Percentiles rank a stretch among this genome's conserved stretches.
These are phyloP conservation scores for Eucera pruinosa DNA, from an alignment of 2,888 invertebrate genomes.

Conservation along the genomic window DNA sequence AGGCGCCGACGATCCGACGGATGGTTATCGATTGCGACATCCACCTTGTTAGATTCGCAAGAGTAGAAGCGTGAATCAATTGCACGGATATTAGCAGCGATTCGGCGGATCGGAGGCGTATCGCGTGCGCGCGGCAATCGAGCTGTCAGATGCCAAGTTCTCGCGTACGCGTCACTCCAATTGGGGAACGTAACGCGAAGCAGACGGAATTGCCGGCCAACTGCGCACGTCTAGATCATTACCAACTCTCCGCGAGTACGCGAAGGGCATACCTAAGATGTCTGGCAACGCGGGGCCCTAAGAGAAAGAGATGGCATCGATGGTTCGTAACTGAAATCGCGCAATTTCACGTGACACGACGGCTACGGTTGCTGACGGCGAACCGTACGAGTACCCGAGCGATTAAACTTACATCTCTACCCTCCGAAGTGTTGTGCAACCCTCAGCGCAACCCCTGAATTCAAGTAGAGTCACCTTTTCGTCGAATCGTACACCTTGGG, in stretches of 20 bases:
- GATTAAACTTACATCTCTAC: too few species aligned
- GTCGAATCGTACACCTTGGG: too few species aligned
- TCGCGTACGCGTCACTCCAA: slow-evolving; percentile 35
- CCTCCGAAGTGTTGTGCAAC: too few species aligned
- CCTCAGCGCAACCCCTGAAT: too few species aligned
- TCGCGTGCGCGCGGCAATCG: slow-evolving; percentile 34
- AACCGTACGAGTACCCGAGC: too few species aligned
- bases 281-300: too few species aligned
- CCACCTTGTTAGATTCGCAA: slow-evolving; percentile 13
- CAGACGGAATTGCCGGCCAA: slow-evolving; percentile 41
- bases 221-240: slow-evolving; percentile 47
- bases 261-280: neutral
- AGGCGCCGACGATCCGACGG: neutral
- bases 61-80: slow-evolving; percentile 36
- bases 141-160: slow-evolving; percentile 52
- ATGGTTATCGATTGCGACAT: slow-evolving; percentile 4
- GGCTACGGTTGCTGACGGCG: too few species aligned
- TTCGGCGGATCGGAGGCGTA: slow-evolving; percentile 11
- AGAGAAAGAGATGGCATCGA: too few species aligned
- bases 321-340: too few species aligned
- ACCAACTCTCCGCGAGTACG: slow-evolving; percentile 23
- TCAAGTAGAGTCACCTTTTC: too few species aligned
- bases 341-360: too few species aligned
- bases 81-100: slow-evolving; percentile 28
- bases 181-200: slow-evolving; percentile 26